These are phyloP conservation scores for Tapirus indicus DNA, from an alignment of 2,797 vertebrate genomes.

Conservation along the genomic window DNA sequence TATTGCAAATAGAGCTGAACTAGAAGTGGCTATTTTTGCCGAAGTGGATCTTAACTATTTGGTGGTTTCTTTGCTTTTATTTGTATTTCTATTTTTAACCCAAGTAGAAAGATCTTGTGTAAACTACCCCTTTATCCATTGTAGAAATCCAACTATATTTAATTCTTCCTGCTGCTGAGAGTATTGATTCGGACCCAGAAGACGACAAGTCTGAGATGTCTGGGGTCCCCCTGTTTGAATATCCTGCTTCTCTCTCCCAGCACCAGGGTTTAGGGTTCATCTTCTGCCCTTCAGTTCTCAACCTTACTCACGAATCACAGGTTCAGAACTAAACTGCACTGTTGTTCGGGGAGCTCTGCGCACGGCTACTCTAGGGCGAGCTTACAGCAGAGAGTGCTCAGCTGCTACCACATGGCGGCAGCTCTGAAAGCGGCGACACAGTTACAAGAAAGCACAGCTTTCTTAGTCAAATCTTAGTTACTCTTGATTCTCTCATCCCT, in stretches of 20 bases:
- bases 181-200: neutral
- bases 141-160: neutral
- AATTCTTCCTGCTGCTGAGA: slow-evolving; percentile 35
- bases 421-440: neutral
- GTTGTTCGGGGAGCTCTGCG: slow-evolving; percentile 5
- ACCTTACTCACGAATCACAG: neutral
- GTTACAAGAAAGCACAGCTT: neutral
- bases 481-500: neutral
- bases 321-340: neutral
- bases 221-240: neutral
- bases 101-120: neutral
- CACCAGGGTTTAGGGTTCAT: neutral
- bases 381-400: neutral
- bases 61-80: slow-evolving; percentile 56
- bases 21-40: slow-evolving; percentile 51
- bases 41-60: slow-evolving; percentile 62
- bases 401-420: neutral
- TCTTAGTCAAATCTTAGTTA: neutral
- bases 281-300: slow-evolving; percentile 29
- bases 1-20: slow-evolving; percentile 69
- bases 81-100: slow-evolving; percentile 60
- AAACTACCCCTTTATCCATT: slow-evolving; percentile 42
- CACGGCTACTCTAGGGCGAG: neutral
- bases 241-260: neutral
- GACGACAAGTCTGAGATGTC: neutral